phyloP scores from a whole-genome alignment of 2,888 invertebrate species.

The Lamellibrachia satsuma region DNA sequence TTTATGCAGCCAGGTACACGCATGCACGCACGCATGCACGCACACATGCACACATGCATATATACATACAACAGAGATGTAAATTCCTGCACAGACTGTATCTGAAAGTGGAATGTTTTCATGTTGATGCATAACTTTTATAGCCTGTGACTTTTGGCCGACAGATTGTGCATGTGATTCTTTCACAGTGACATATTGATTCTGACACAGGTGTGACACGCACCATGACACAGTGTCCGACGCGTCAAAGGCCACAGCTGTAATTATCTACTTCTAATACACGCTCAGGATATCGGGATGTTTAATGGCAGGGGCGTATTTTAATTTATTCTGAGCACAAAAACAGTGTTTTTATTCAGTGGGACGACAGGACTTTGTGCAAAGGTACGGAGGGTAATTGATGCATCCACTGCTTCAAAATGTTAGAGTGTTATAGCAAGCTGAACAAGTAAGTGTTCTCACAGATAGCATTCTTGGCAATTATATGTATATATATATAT shows the following conservation, averaged over 20 bases:
- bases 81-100: too few species aligned
- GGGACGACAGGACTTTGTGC: not conserved
- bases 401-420: not conserved
- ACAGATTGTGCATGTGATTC: not conserved
- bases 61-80: too few species aligned
- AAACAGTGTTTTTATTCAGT: not conserved
- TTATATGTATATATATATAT: not conserved
- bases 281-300: not conserved
- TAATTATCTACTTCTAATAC: not conserved
- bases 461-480: not conserved
- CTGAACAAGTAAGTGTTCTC: not conserved
- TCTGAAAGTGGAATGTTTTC: not conserved
- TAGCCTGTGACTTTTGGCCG: not conserved
- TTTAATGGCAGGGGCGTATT: not conserved
- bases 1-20: too few species aligned
- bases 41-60: too few species aligned
- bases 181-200: not conserved
- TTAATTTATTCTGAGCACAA: not conserved
- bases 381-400: not conserved
- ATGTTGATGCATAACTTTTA: constrained; percentile 1
- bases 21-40: too few species aligned
- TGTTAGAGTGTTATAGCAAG: not conserved
- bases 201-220: not conserved
- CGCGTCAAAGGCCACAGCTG: not conserved
- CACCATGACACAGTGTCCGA: not conserved